Base-by-base conservation (phyloP, 2,888 invertebrate species). In the Lasioglossum vierecki region DNA sequence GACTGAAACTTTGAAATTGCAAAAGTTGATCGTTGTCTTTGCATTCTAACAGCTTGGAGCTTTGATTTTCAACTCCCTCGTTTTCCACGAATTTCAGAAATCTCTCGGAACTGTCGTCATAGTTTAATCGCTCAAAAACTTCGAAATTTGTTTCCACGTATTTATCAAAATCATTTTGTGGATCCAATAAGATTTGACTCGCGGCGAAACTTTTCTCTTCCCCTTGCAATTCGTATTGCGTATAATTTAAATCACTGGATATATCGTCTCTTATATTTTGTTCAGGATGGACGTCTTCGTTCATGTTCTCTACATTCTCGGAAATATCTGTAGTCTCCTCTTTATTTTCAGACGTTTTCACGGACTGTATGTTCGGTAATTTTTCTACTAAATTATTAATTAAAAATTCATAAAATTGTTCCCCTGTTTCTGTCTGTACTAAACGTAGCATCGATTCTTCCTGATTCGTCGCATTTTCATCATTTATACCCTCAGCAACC, bases 371-470 rank as follows among this genome's bases (percentile, higher is more conserved):
- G n/a, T 76, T 80, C 8, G 84, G 80, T 26, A 82, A n/a, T 85
- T 92, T 92, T 44, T 93, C 93, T 4, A 89, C 80, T 53, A 91
- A 87, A 84, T 92, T 91, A 76, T 91, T 93, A 72, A 94, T 92
- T 66, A 93, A 80, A 46, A 93, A 90, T 88, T 94, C 93, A 72
- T 94, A 93, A 83, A 94, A 93, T 81, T 94, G 93, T 76, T 94
- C 91, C 15, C 92, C 93, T 9, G 90, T 92, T 76, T 94, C 93
- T 9, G 91, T 92, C 68, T 93, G 92, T 13, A 93, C 92, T 63
- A 94, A 86, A 76, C 92, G 88, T 79, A 93, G 85, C 39, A 89
- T 91, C 22, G 93, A 89, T 49, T 92, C 93, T 49, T 86, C 88
- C 3, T 82, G 83, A 63, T 83, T 87, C 30, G 63, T 74, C 4